Evolutionary conservation across 2,888 invertebrate species (phyloP).

Genomic region (Trachelus tabidus): DNA sequence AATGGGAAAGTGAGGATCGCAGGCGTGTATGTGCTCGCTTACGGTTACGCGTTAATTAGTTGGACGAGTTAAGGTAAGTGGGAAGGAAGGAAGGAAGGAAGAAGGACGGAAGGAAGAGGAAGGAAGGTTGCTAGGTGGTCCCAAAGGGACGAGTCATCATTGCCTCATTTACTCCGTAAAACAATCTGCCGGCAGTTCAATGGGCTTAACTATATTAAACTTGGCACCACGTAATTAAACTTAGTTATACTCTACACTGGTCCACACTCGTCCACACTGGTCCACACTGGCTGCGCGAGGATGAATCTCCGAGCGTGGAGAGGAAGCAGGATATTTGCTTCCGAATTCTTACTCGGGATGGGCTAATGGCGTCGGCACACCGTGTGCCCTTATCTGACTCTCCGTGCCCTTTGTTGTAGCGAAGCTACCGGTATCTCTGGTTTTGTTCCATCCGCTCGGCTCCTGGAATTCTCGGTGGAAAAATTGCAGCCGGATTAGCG

Average conservation of each 20-base stretch:
- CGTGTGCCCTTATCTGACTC: too few species aligned
- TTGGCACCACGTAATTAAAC: constrained; percentile 62
- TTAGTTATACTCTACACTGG: constrained; percentile 30
- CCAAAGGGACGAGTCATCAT: constrained; percentile 61
- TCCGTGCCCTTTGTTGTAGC: too few species aligned
- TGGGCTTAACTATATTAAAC: constrained; percentile 60
- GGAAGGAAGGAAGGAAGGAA: not conserved
- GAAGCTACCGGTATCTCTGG: too few species aligned
- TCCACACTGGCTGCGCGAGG: too few species aligned
- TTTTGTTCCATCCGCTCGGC: too few species aligned
- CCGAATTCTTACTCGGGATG: too few species aligned
- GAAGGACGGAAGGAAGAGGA: not conserved
- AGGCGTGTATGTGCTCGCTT: constrained; percentile 12
- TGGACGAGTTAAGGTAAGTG: constrained; percentile 29
- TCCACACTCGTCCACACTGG: too few species aligned
- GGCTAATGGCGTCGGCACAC: too few species aligned
- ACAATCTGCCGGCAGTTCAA: constrained; percentile 58
- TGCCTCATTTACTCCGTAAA: constrained; percentile 63
- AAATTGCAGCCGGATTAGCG: not conserved
- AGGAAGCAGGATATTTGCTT: too few species aligned
- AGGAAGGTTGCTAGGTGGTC: constrained; percentile 46
- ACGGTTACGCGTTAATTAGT: constrained; percentile 53
- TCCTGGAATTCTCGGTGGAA: too few species aligned
- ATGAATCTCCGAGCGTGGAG: too few species aligned
- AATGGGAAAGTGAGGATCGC: not conserved